A percentile compares a stretch with the other conserved stretches of the same genome.
Conservation (phyloP, 2,888 invertebrate species). For the Cynaeus angustus region DNA sequence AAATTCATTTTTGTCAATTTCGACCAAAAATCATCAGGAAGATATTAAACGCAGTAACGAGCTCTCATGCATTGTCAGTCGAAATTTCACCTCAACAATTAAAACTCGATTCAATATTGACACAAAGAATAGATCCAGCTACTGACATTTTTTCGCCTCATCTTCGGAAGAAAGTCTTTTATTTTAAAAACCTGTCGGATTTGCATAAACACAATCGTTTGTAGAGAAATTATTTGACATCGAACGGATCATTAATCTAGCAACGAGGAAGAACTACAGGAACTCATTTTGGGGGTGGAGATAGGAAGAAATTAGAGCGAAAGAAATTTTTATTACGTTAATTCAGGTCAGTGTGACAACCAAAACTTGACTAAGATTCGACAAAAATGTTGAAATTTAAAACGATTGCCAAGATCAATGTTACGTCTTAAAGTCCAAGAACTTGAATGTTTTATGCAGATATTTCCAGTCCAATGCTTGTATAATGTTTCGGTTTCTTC, state of each 20-base stretch:
- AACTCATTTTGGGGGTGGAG: background rate
- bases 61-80: background rate
- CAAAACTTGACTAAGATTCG: no score
- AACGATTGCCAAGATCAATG: no score
- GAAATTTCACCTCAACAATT: constrained; percentile 11
- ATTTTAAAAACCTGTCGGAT: constrained; percentile 9
- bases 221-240: constrained; percentile 18
- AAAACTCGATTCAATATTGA: constrained; percentile 16
- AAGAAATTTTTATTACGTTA: background rate
- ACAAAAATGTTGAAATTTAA: no score
- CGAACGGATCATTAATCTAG: constrained; percentile 20
- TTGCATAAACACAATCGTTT: constrained; percentile 28
- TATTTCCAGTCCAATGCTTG: no score
- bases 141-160: background rate
- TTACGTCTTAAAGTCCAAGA: no score
- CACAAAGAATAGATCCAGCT: constrained; percentile 10
- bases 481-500: no score
- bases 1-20: no score
- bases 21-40: no score
- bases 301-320: constrained; percentile 21
- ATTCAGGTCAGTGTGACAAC: background rate
- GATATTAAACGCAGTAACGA: background rate
- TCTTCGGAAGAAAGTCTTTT: constrained; percentile 18
- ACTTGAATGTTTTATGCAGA: no score
- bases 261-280: constrained; percentile 6